Evolutionary conservation across 2,113 vertebrate genomes (phyloP).

Genomic region (Petroica traversi): DNA sequence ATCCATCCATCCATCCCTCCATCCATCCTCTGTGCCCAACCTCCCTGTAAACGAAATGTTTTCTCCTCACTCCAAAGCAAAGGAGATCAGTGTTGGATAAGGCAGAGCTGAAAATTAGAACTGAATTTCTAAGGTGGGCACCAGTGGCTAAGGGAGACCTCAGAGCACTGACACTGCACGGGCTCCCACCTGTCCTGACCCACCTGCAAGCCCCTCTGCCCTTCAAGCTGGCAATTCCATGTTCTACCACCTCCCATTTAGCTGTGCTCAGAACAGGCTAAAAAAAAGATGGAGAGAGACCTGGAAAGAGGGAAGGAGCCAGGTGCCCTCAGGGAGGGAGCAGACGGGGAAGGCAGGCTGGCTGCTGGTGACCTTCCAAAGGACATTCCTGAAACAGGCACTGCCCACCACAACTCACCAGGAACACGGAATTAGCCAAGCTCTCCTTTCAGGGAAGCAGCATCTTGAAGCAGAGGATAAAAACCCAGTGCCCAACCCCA

Average conservation of each 20-base stretch:
- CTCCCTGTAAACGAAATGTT: too few relatives aligned
- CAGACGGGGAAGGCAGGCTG: not conserved
- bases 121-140: not conserved
- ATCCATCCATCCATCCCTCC: not conserved
- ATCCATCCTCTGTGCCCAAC: not conserved
- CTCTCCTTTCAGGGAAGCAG: not conserved
- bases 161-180: not conserved
- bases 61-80: not conserved
- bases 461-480: not conserved
- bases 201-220: not conserved
- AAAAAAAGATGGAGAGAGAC: not conserved
- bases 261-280: not conserved
- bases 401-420: not conserved
- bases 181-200: not conserved
- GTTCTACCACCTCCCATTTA: not conserved
- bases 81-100: not conserved
- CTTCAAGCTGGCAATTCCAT: not conserved
- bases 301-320: fast-evolving
- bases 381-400: not conserved
- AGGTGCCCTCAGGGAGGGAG: not conserved
- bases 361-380: not conserved
- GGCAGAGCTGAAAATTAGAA: fast-evolving
- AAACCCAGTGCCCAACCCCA: not conserved
- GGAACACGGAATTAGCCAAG: not conserved
- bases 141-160: fast-evolving